These are phyloP conservation scores for Hycleus cichorii DNA, from an alignment of 1,140 invertebrate species.

Conservation along the genomic window DNA sequence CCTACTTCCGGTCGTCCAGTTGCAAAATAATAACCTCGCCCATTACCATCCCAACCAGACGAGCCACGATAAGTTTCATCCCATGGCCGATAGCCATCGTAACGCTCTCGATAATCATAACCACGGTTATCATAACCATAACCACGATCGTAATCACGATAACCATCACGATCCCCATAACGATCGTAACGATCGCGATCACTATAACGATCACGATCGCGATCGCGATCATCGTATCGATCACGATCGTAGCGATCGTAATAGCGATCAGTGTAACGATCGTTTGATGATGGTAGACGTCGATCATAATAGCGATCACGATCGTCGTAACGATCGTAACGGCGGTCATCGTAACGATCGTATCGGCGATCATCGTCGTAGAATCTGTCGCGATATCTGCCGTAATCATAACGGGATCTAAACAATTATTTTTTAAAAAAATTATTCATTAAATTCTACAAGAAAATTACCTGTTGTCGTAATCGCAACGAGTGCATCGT, in stretches of 20 bases:
- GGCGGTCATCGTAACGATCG: slow-evolving; percentile 4
- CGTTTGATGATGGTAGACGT: not conserved
- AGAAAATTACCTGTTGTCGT: not conserved
- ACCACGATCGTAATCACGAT: slow-evolving; percentile 18
- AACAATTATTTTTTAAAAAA: not conserved
- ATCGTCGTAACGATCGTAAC: slow-evolving; percentile 20
- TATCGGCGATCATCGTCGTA: slow-evolving; percentile 8
- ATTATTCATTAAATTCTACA: too few relatives aligned
- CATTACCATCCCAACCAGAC: slow-evolving; percentile 45
- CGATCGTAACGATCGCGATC: slow-evolving; percentile 29
- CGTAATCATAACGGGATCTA: not conserved
- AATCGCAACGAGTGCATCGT: slow-evolving; percentile 20
- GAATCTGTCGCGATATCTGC: not conserved
- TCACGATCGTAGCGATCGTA: slow-evolving; percentile 9
- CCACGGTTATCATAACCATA: slow-evolving; percentile 32
- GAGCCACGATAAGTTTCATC: slow-evolving; percentile 47
- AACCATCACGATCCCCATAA: slow-evolving; percentile 12
- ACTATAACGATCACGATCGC: slow-evolving; percentile 38
- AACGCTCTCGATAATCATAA: slow-evolving; percentile 39
- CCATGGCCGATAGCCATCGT: slow-evolving; percentile 45
- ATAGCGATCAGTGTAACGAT: not conserved
- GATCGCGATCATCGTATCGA: slow-evolving; percentile 30
- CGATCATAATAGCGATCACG: slow-evolving; percentile 14
- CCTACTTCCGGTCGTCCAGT: slow-evolving; percentile 42
- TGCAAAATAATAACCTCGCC: slow-evolving; percentile 49